phyloP scores from a whole-genome alignment of 2,888 invertebrate species.

The Tupiocoris notatus region DNA sequence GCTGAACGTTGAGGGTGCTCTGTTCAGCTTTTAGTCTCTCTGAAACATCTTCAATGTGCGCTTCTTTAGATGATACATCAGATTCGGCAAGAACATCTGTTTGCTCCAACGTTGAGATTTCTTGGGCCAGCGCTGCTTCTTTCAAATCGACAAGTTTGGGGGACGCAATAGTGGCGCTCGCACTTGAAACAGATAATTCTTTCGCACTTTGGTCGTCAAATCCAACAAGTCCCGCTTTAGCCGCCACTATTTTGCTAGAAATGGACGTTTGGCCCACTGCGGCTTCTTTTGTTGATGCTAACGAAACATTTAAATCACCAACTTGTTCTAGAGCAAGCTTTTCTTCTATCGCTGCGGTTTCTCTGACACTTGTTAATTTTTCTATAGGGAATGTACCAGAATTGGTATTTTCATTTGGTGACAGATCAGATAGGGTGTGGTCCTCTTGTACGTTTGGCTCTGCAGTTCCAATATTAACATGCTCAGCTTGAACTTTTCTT shows the following conservation, averaged over 20 bases:
- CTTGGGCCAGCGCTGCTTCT: constrained; percentile 16
- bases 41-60: constrained; percentile 15
- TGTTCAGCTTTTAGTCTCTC: background rate
- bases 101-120: constrained; percentile 1
- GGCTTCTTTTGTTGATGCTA: constrained; percentile 2
- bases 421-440: constrained; percentile 17
- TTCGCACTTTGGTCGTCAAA: background rate
- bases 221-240: background rate
- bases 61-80: constrained; percentile 3
- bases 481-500: constrained; percentile 8
- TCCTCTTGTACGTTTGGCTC: constrained; percentile 21
- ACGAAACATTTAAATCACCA: background rate
- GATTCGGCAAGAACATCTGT: background rate
- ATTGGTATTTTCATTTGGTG: constrained; percentile 6
- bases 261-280: background rate
- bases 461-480: background rate
- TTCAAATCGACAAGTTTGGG: constrained; percentile 14
- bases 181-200: background rate
- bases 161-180: background rate
- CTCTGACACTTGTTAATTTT: constrained; percentile 15
- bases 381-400: constrained; percentile 21
- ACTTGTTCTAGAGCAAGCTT: background rate
- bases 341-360: constrained; percentile 9
- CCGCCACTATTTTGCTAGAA: constrained; percentile 5
- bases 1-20: background rate